Conservation (phyloP, 1,140 invertebrate species). For the Dendrolimus punctatus region DNA sequence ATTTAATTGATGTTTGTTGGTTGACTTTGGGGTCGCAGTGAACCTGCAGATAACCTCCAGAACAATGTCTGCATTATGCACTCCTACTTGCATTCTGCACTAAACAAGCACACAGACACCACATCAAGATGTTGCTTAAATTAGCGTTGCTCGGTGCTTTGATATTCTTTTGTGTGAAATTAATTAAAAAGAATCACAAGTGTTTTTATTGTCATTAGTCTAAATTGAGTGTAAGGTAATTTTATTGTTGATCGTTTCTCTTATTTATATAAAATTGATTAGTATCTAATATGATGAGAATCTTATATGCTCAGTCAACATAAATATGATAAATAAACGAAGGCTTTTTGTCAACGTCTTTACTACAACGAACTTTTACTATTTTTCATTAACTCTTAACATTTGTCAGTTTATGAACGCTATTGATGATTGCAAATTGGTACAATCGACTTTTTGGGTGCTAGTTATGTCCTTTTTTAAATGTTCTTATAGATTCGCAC, state of each 20-base stretch:
- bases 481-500: too few species aligned
- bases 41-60: slow-evolving; percentile 33
- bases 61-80: slow-evolving; percentile 15
- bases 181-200: slow-evolving; percentile 32
- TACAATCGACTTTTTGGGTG: too few species aligned
- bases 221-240: slow-evolving; percentile 14
- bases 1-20: slow-evolving; percentile 15
- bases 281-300: too few species aligned
- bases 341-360: too few species aligned
- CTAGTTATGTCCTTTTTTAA: too few species aligned
- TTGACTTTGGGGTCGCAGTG: slow-evolving; percentile 18
- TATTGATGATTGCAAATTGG: too few species aligned
- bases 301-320: too few species aligned
- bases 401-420: too few species aligned
- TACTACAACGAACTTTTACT: too few species aligned
- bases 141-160: slow-evolving; percentile 46
- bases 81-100: slow-evolving; percentile 25
- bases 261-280: too few species aligned
- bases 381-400: too few species aligned
- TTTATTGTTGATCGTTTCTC: background rate
- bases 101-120: slow-evolving; percentile 11
- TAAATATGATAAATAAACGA: too few species aligned
- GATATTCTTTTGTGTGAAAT: slow-evolving; percentile 53
- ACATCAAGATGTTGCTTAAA: slow-evolving; percentile 50
- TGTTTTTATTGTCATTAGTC: slow-evolving; percentile 43